Percentiles rank a stretch among this genome's conserved stretches.
phyloP scores from a whole-genome alignment of 2,888 invertebrate genomes.

The Ormyrus labotus region DNA sequence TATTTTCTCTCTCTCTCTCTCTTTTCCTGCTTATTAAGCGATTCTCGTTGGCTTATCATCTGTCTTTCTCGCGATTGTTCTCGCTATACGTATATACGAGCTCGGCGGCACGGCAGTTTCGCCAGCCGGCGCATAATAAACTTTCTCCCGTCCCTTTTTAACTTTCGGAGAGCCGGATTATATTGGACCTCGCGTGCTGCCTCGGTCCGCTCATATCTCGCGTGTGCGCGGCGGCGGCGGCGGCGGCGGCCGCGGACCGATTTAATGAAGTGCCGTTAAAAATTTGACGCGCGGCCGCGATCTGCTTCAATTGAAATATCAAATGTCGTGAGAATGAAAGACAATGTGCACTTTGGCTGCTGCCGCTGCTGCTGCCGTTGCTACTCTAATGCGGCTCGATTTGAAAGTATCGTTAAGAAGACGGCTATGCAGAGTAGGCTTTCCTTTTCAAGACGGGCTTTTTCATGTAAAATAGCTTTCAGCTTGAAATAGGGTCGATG shows the following conservation, averaged over 20 bases:
- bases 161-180: conserved; percentile 7
- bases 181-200: conserved; percentile 20
- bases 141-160: conserved; percentile 44
- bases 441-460: conserved; percentile 32
- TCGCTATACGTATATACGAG: neutral
- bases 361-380: neutral
- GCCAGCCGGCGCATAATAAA: conserved; percentile 19
- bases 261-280: conserved; percentile 47
- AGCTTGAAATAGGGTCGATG: conserved; percentile 4
- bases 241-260: neutral
- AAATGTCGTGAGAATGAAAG: conserved; percentile 55
- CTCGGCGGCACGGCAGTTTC: neutral
- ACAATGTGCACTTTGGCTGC: conserved; percentile 31
- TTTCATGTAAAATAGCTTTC: conserved; percentile 37
- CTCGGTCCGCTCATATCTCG: conserved; percentile 14
- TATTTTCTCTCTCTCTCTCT: neutral
- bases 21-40: conserved; percentile 41
- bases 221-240: neutral
- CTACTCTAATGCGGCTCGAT: neutral
- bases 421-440: conserved; percentile 3
- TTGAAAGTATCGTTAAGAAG: conserved; percentile 47
- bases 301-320: conserved; percentile 52
- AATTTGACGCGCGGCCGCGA: conserved; percentile 36
- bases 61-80: conserved; percentile 48
- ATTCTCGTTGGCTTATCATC: conserved; percentile 34